Evolutionary conservation across 1,140 invertebrate genomes (phyloP), one percentile per base, ranked within the genome.

Genomic region (Drosophila rufa): DNA sequence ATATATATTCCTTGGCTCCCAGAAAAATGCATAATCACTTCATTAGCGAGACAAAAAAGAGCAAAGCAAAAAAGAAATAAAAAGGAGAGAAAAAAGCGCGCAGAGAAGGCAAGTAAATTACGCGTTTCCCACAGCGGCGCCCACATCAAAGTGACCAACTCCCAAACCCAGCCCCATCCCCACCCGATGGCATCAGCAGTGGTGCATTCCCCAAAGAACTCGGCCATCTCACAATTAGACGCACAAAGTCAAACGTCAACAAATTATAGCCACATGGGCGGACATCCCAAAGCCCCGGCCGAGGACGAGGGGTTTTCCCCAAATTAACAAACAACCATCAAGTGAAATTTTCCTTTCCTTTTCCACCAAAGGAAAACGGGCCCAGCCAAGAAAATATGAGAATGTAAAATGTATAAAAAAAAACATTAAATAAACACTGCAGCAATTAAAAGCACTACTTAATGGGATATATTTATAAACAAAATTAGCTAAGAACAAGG

Each of bases 131-230:
- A 80, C 71, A 80, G 79, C 71, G 70, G 61, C 65, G 73, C 86
- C 86, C 79, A 90, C 86, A 90, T 90, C 86, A 90, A 90, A 90
- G 86, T 91, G 87, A 91, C 86, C 86, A n/a, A n/a, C n/a, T n/a
- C n/a, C n/a, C n/a, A 86, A 60, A 25, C 48, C 33, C 22, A 27
- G 12, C 12, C 57, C 36, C 22, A 27, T 8, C 12, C 57, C 36
- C 42, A 17, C 48, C 27, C 27, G n/a, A 5, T n/a, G 53, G 53
- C 12, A 12, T 22, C 38, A n/a, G 45, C 38, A n/a, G 45, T 45
- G 66, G 38, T 85, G 79, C 82, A 86, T 82, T 81, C 62, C 51
- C 68, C 55, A 47, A 42, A 77, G 75, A 77, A 73, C 68, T 73
- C 60, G 85, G 69, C 74, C 73, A 73, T 75, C 71, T 87, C 77